Evolutionary conservation across 2,797 vertebrate species (phyloP).

Genomic region (Chloroceryle inda): DNA sequence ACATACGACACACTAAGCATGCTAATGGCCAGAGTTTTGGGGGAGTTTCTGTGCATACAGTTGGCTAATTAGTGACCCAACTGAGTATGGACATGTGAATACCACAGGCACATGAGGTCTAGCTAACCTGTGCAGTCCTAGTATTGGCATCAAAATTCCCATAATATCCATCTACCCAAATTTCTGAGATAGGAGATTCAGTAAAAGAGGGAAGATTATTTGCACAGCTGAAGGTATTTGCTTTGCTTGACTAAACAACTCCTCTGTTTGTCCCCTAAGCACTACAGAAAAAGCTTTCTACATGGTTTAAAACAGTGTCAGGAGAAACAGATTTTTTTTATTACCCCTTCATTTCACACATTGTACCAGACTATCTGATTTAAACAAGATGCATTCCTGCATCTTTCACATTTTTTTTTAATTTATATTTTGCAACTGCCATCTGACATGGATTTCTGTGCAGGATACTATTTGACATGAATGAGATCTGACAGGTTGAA

Average conservation of each 20-base stretch:
- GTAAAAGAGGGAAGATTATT: background rate
- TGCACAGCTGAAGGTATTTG: background rate
- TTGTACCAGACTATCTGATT: background rate
- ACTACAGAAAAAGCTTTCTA: background rate
- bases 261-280: background rate
- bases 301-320: background rate
- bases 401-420: background rate
- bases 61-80: background rate
- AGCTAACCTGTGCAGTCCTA: background rate
- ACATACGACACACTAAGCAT: background rate
- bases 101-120: background rate
- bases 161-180: background rate
- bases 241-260: background rate
- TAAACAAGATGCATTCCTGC: background rate
- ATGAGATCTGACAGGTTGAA: slow-evolving; percentile 10
- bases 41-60: background rate
- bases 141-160: background rate
- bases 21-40: background rate
- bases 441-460: background rate
- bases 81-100: background rate
- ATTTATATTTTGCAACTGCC: background rate
- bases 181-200: background rate
- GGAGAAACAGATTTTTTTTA: background rate
- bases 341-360: background rate
- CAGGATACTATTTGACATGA: background rate